Evolutionary conservation across 2,797 vertebrate species (phyloP).

Genomic region (Sebastes nivosus): DNA sequence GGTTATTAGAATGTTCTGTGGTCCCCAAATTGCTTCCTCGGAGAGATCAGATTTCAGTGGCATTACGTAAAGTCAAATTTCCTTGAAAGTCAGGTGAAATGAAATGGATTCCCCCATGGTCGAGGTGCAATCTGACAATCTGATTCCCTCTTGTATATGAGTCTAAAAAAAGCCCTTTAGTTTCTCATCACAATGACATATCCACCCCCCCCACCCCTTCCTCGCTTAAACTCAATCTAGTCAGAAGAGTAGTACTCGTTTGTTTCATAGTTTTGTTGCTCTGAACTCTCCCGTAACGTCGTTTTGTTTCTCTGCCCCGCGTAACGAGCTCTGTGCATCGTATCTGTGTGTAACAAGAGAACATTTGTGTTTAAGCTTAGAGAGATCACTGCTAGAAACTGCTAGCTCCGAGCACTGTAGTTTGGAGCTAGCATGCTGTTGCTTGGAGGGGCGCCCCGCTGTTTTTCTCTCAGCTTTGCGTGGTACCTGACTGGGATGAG

Average conservation of each 20-base stretch:
- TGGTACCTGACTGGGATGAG: conserved; percentile 81
- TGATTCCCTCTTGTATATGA: conserved; percentile 68
- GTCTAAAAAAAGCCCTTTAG: conserved; percentile 67
- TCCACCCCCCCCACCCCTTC: conserved; percentile 1
- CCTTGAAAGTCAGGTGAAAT: conserved; percentile 81
- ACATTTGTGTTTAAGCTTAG: conserved; percentile 51
- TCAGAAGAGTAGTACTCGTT: conserved; percentile 13
- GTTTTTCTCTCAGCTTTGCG: conserved; percentile 72
- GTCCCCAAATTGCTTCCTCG: conserved; percentile 84
- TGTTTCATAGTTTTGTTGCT: conserved; percentile 21
- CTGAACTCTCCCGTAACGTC: conserved; percentile 47
- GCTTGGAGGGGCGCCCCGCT: conserved; percentile 76
- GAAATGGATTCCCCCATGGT: conserved; percentile 71
- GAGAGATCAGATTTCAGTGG: conserved; percentile 80
- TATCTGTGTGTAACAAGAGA: conserved; percentile 60
- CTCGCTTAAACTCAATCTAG: conserved; percentile 37
- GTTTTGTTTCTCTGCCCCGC: conserved; percentile 39
- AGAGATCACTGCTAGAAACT: conserved; percentile 52
- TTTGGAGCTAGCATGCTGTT: conserved; percentile 63
- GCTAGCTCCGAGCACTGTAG: conserved; percentile 64
- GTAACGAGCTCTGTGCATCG: conserved; percentile 34
- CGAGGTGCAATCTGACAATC: conserved; percentile 71
- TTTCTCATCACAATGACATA: conserved; percentile 67
- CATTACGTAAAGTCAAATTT: conserved; percentile 80
- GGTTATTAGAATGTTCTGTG: conserved; percentile 84